phyloP scores from a whole-genome alignment of 2,797 vertebrate genomes.

The Synaphobranchus kaupii region DNA sequence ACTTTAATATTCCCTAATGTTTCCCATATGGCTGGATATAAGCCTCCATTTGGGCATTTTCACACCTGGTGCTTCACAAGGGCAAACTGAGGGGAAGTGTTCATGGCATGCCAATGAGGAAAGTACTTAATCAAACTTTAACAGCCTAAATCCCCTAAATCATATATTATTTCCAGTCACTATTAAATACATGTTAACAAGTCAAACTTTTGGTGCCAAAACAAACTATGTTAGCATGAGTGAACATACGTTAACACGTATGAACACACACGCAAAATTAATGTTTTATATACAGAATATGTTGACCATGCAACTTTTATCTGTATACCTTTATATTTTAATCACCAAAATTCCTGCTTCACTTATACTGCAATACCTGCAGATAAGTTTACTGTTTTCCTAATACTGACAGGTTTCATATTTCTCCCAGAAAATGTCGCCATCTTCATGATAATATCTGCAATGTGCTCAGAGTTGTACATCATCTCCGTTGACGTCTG shows the following conservation, averaged over 20 bases:
- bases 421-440: background rate
- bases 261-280: background rate
- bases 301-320: background rate
- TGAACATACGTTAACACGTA: background rate
- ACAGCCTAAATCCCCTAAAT: background rate
- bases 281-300: background rate
- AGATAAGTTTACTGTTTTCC: background rate
- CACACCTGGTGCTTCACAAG: background rate
- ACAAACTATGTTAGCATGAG: background rate
- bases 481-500: constrained; percentile 4
- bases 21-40: constrained; percentile 28
- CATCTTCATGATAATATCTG: constrained; percentile 10
- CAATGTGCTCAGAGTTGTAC: background rate
- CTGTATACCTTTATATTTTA: background rate
- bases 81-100: background rate
- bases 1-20: constrained; percentile 40
- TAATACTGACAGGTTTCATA: background rate
- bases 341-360: too few relatives aligned
- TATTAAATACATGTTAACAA: background rate
- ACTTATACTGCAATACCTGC: background rate
- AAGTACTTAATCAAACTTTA: background rate
- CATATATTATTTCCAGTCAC: background rate
- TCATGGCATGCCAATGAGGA: background rate
- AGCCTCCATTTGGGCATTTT: background rate
- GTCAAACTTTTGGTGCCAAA: background rate